Evolutionary conservation across 2,797 vertebrate genomes (phyloP), one percentile per base, ranked within the genome.

Genomic region (Rhabdomys pumilio): DNA sequence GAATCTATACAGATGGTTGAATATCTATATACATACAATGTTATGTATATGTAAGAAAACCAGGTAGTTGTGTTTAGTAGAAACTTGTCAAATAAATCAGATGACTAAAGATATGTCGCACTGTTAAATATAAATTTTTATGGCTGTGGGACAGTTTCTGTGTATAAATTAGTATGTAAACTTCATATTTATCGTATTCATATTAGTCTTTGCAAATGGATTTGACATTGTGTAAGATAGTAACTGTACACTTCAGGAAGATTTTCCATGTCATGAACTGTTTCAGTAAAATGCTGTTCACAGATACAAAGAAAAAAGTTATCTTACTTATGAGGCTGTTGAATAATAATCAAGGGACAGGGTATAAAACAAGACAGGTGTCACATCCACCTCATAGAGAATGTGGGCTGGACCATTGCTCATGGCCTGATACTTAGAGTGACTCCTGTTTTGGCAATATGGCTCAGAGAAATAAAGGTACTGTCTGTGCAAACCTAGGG

Each of bases 251-350:
- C 99, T 99, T 99, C 98, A 99, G 99, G 98, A 98, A 98, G 98
- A 99, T 98, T 98, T 98, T 99, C 98, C 99, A 99, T 99, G 99
- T 99, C 99, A 99, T 98, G 98, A 99, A 99, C 99, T 99, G 99
- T 99, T 99, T 99, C 99, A 99, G 99, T 99, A 99, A 99, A 99
- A 98, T 98, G 98, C 99, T 99, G 99, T 99, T 99, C 99, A 99
- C 99, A 99, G 99, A 99, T 44, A 44, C 44, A 44, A 44, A 44
- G 44, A 29, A 83, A 67, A 55, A 55, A 75, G 19, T 24, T 3
- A 1, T 19, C n/a, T 67, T 13, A 22, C 3, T 47, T 34, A 55
- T 38, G 14, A 86, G 47, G 44, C 2, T 72, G 31, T 47, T 31
- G 5, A 6, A 65, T 34, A 84, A 84, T 22, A 47, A 8, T 65